phyloP scores from a whole-genome alignment of 2,888 invertebrate species.

The Tetragonula carbonaria region DNA sequence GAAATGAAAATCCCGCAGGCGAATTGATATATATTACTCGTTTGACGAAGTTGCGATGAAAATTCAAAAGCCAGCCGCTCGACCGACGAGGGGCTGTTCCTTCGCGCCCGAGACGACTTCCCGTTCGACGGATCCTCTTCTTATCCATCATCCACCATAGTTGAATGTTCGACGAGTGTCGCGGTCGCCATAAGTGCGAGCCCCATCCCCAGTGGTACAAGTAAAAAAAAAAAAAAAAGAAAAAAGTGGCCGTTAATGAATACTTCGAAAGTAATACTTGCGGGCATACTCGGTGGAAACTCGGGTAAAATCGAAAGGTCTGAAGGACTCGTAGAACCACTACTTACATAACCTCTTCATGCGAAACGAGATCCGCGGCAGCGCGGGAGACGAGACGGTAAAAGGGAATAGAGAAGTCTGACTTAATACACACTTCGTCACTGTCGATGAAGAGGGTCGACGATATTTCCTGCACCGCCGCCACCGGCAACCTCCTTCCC shows the following conservation, averaged over 20 bases:
- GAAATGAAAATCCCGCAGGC: no score
- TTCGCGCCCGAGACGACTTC: no score
- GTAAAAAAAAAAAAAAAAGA: neutral
- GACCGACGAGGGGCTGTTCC: no score
- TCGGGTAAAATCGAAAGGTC: slow-evolving; percentile 12
- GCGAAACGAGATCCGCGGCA: slow-evolving; percentile 1
- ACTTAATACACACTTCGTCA: slow-evolving; percentile 51
- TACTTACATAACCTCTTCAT: neutral
- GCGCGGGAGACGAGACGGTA: neutral
- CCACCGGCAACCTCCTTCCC: neutral
- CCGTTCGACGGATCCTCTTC: no score
- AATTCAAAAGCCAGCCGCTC: no score
- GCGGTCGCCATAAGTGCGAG: neutral
- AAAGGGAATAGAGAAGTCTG: slow-evolving; percentile 15
- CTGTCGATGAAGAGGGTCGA: slow-evolving; percentile 35
- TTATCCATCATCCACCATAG: no score
- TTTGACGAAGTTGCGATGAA: no score
- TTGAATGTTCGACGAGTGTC: neutral
- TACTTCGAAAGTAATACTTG: slow-evolving; percentile 18
- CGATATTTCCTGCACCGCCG: slow-evolving; percentile 36
- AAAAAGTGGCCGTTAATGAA: slow-evolving; percentile 32
- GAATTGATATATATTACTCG: no score
- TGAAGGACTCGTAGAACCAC: slow-evolving; percentile 4
- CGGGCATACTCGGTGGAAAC: neutral
- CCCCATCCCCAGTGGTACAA: neutral